phyloP scores from a whole-genome alignment of 2,113 vertebrate species.

The Sinocyclocheilus rhinocerous region DNA sequence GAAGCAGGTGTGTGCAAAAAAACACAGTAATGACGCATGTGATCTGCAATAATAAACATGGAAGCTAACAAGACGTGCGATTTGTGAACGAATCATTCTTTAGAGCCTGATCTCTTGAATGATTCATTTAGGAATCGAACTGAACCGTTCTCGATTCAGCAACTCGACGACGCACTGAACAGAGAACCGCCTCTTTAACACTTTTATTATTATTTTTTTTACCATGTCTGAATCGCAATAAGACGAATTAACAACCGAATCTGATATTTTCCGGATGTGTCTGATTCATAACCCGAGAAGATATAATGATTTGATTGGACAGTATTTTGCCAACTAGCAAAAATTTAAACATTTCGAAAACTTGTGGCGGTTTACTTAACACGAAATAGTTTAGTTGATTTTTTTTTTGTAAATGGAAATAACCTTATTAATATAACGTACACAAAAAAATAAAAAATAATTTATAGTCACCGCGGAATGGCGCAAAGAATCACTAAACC shows the following conservation, averaged over 20 bases:
- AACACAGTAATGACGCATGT: constrained; percentile 5
- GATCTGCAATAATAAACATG: neutral
- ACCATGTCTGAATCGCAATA: neutral
- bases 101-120: neutral
- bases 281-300: no score
- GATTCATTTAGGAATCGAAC: neutral
- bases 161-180: neutral
- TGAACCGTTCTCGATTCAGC: neutral
- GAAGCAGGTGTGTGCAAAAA: neutral
- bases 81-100: neutral
- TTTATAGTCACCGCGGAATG: neutral
- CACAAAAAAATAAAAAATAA: neutral
- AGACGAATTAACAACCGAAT: neutral
- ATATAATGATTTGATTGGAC: no score
- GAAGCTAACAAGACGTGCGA: neutral
- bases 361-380: no score
- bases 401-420: neutral
- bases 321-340: no score
- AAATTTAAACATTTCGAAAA: no score
- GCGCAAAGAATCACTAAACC: neutral
- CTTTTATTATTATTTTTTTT: neutral
- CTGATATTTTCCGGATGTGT: no score
- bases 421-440: neutral
- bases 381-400: no score
- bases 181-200: neutral